These are phyloP conservation scores for Eira barbara DNA, from an alignment of 2,113 vertebrate genomes.

Conservation along the genomic window DNA sequence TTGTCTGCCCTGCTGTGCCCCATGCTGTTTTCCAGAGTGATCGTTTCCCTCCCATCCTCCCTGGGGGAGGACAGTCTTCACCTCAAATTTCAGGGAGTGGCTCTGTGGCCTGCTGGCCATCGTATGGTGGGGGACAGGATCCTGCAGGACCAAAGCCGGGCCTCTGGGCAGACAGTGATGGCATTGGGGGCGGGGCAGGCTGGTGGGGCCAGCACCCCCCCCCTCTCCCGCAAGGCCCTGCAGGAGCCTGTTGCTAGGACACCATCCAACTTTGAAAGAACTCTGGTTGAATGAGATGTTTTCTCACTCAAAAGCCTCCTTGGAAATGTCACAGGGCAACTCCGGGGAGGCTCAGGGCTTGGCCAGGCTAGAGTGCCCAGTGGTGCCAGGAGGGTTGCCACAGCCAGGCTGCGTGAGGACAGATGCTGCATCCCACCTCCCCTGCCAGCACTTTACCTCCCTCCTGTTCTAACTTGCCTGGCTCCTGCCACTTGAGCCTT, in stretches of 20 bases:
- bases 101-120: background rate
- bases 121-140: background rate
- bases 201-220: constrained; percentile 3
- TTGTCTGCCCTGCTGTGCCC: background rate
- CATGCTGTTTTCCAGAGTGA: background rate
- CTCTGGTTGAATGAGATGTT: constrained; percentile 66
- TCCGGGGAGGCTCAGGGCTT: constrained; percentile 48
- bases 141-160: background rate
- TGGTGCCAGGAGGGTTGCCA: background rate
- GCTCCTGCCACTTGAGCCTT: background rate
- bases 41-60: background rate
- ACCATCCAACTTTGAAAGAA: constrained; percentile 75
- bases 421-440: background rate
- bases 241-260: constrained; percentile 80
- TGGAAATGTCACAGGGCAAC: constrained; percentile 83
- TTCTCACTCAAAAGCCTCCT: constrained; percentile 72
- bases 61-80: background rate
- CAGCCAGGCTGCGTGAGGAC: background rate
- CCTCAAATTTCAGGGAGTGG: background rate
- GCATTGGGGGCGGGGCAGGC: background rate
- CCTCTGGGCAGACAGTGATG: background rate
- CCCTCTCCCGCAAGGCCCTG: background rate
- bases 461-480: background rate
- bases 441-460: background rate
- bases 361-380: background rate